Base-by-base conservation (phyloP, 2,888 invertebrate species). In the Leptarthrus brevirostris region DNA sequence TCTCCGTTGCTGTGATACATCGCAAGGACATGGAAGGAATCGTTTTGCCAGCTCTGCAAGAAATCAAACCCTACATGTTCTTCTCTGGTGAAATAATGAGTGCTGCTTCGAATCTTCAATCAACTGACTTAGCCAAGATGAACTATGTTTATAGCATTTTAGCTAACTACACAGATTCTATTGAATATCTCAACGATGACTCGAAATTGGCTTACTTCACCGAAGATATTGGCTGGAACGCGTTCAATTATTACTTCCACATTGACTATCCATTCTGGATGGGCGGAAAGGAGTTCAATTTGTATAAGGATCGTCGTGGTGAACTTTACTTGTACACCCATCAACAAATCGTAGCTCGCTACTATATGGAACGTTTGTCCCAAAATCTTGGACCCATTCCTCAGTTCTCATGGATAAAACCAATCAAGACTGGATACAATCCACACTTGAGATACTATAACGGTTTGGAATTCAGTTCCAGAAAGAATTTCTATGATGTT, bases 61-160 rank as follows among this genome's bases (percentile, higher is more conserved):
- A 94, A 84, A 89, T 93, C 82, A 89, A 90, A 84, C 94, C 94
- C 2, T 89, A 92, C 83, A 89, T 90, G 85, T 93, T 92, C 87
- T 90, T 92, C 81, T 90, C 91, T 84, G 86, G 89, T 79, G 89
- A 91, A 79, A 87, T 91, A 79, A 90, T 93, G 78, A 88, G 90
- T 80, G 88, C 90, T 79, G 92, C 90, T 0, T 87, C 90, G 78
- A 81, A 85, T 75, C 84, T 86, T 80, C 88, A 88, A 81, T 85
- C 89, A 77, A 85, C 87, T 80, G 86, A 78, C 79, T 73, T 82
- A 78, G 78, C 78, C 74, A 85, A 89, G 74, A 86, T 88, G n/a
- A 88, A 91, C 73, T 86, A 36, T 22, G 18, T 56, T n/a, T 53
- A 36, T 3, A 58, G n/a, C 10, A 54, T 71, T 34, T 82, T 82